Base-by-base conservation (phyloP, 2,888 invertebrate species). In the Carpatolechia fugitivella region DNA sequence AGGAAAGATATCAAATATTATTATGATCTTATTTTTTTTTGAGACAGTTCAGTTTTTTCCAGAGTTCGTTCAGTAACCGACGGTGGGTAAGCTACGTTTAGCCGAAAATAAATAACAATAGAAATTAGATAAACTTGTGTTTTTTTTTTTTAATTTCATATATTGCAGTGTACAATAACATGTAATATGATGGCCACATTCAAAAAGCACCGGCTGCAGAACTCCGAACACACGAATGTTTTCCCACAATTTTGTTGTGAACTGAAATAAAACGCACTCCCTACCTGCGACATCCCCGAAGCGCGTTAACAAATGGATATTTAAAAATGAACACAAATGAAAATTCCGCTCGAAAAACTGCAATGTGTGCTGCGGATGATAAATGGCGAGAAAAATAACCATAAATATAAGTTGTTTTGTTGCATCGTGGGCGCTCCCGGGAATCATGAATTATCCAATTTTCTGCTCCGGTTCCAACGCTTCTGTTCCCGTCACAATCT, bases 281-380 rank as follows among this genome's bases (percentile, higher is more conserved):
- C 47, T 31, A 5, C 36, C 35, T 35, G 14, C 51, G 11, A 1
- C 40, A 4, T 35, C 36, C 35, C n/a, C 38, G 16, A 3, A 47
- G 30, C 46, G 41, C 29, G 29, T 24, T 30, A 54, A 54, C 54
- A 41, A 53, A 53, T 54, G 48, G 48, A 6, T 54, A 48, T 54
- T 54, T 54, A 54, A 54, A 54, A 54, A 47, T 54, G 47, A 18
- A 38, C 54, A 16, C 54, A 40, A 48, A 47, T 47, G 54, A 54
- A 54, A 54, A 38, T 54, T 48, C 13, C 40, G 48, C 54, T 54
- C 54, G 47, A 47, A 47, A 47, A 47, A 47, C 47, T 47, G 47
- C 54, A 47, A 54, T 47, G 54, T 47, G 52, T 29, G 30, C 41
- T 13, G 31, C 18, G 36, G 30, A 53, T 47, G 53, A 53, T n/a